Percentiles rank a stretch among this genome's conserved stretches.
These are phyloP conservation scores for Dendrophyllia cribrosa DNA, from an alignment of 64 coral and sea anemone genomes.

Conservation along the genomic window DNA sequence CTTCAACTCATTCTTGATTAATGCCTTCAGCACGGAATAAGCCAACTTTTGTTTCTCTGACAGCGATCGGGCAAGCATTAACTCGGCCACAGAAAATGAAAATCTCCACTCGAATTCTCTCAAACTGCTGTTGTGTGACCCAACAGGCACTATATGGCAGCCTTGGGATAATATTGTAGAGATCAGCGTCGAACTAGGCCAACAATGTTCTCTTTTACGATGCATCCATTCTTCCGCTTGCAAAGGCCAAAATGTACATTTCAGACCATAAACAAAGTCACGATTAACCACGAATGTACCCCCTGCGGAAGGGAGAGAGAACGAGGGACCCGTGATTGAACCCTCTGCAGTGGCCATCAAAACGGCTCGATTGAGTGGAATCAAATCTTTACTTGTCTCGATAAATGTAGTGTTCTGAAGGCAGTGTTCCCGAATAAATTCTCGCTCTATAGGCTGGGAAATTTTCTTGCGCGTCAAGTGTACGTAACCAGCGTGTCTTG, in stretches of 20 bases:
- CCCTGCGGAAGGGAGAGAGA: slow-evolving; percentile 21
- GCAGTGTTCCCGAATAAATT: slow-evolving; percentile 31
- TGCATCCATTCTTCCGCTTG: slow-evolving; percentile 79
- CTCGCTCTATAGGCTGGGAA: neutral
- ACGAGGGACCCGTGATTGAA: slow-evolving; percentile 71
- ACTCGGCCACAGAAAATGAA: slow-evolving; percentile 78
- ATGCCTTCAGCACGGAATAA: slow-evolving; percentile 72
- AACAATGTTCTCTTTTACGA: slow-evolving; percentile 34
- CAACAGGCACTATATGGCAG: slow-evolving; percentile 79
- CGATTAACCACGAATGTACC: slow-evolving; percentile 39
- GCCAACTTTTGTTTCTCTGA: slow-evolving; percentile 74
- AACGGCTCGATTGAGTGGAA: slow-evolving; percentile 6
- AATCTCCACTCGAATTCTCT: slow-evolving; percentile 80
- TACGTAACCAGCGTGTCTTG: slow-evolving; percentile 66
- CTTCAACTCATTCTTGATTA: slow-evolving; percentile 88
- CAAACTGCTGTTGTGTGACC: slow-evolving; percentile 52
- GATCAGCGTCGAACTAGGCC: slow-evolving; percentile 49
- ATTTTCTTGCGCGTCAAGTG: slow-evolving; percentile 37
- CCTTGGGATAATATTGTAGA: slow-evolving; percentile 47
- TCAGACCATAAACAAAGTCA: slow-evolving; percentile 86
- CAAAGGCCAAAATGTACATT: slow-evolving; percentile 83
- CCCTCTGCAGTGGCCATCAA: slow-evolving; percentile 19
- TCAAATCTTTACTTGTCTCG: slow-evolving; percentile 28
- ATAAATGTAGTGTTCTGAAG: slow-evolving; percentile 65
- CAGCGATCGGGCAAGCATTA: slow-evolving; percentile 56